A percentile compares a stretch with the other conserved stretches of the same genome.
Conservation (phyloP, 2,113 vertebrate species). For the Paedocypris sp. region DNA sequence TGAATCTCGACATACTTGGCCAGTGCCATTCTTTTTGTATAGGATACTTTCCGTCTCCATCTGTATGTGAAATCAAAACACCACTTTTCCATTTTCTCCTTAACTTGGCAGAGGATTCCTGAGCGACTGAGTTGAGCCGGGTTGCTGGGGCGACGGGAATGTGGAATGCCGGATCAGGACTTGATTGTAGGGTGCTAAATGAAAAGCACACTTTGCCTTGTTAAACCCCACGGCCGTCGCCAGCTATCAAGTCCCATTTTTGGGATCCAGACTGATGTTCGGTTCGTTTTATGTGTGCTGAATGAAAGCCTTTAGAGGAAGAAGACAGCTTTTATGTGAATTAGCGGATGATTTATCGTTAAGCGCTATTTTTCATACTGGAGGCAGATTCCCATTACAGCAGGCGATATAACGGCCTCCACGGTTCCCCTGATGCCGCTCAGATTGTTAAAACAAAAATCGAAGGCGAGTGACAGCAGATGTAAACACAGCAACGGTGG, state of each 20-base stretch:
- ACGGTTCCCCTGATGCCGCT: constrained; percentile 1
- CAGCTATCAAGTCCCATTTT: constrained; percentile 46
- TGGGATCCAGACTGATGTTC: constrained; percentile 24
- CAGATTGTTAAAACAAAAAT: constrained; percentile 18
- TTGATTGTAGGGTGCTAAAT: constrained; percentile 55
- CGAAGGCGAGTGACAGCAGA: constrained; percentile 17
- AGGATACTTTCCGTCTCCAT: no score
- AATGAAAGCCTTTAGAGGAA: neutral
- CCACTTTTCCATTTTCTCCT: constrained; percentile 30
- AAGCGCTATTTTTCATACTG: constrained; percentile 8
- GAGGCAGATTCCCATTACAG: constrained; percentile 11
- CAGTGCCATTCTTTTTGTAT: no score
- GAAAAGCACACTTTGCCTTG: constrained; percentile 50
- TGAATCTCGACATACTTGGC: neutral
- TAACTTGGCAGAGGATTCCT: constrained; percentile 20
- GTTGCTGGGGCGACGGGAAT: constrained; percentile 48
- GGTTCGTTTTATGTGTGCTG: constrained; percentile 28
- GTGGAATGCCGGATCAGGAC: constrained; percentile 55
- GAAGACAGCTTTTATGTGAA: neutral
- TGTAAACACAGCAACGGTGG: constrained; percentile 1
- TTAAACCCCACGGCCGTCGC: constrained; percentile 49
- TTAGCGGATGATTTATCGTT: neutral
- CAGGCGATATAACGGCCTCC: neutral
- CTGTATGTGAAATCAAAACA: no score
- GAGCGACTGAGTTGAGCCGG: constrained; percentile 54